Evolutionary conservation across 2,113 vertebrate genomes (phyloP), one percentile per base, ranked within the genome.

Genomic region (Misgurnus mizolepis): DNA sequence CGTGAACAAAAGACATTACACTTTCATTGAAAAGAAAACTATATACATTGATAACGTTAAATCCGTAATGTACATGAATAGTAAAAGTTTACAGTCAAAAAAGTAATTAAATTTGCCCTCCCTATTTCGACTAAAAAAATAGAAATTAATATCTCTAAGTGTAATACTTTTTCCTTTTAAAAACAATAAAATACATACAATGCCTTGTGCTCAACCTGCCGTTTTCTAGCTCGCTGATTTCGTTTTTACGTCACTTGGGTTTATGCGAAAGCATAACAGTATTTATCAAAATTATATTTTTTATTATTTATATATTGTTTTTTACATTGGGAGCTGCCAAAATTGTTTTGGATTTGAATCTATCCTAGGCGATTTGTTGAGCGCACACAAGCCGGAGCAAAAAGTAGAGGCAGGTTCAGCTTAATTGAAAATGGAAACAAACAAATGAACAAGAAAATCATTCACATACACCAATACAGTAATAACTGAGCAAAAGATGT

Each of bases 81-180:
- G 90, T 88, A 92, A 91, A 93, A 88, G 88, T 91, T 91, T 92
- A 93, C 91, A 93, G 91, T 92, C 88, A 89, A 89, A 92, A 93
- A 91, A 86, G 86, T 91, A 82, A 85, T 89, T 84, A 76, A 87
- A 88, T 87, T 91, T 85, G 84, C 89, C 90, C 87, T 90, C 86
- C 89, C 85, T 88, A 90, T 90, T 91, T 88, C 88, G 87, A 88
- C 89, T 87, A 91, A 88, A 86, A 91, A 86, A 90, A 89, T 85
- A 87, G 82, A 92, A 91, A 92, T 87, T 80, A 89, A 90, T 86
- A 87, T 92, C 85, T 91, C 88, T 92, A 91, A 90, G 89, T 81
- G 86, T 92, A 93, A 93, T 92, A 93, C 90, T 93, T 92, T 90
- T 90, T 85, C 87, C 81, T 84, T 87, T 88, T 90, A 83, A 71